phyloP scores from a whole-genome alignment of 2,113 vertebrate genomes.

The Malurus melanocephalus region DNA sequence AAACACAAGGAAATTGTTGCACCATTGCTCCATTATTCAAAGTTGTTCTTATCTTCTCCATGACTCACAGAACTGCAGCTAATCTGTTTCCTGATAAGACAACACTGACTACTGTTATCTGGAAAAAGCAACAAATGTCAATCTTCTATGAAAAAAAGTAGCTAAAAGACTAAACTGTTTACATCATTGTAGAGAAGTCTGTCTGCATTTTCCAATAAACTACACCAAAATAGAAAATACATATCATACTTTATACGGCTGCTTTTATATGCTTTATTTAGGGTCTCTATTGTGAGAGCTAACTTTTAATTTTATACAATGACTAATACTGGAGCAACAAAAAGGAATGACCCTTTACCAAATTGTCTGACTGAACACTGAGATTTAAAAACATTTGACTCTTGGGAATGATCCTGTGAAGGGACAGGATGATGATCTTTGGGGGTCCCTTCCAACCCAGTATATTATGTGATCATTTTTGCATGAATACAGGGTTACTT shows the following conservation, averaged over 20 bases:
- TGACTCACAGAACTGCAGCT: neutral
- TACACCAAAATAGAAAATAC: neutral
- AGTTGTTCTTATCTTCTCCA: slow-evolving; percentile 6
- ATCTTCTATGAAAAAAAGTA: neutral
- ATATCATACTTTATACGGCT: neutral
- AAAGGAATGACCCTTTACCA: neutral
- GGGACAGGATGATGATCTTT: neutral
- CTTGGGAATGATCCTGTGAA: neutral
- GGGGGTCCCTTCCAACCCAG: neutral
- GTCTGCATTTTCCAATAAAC: neutral
- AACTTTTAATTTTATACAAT: neutral
- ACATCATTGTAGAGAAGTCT: neutral
- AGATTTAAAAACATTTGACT: neutral
- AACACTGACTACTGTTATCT: slow-evolving; percentile 14
- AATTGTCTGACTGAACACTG: slow-evolving; percentile 2
- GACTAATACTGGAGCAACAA: neutral
- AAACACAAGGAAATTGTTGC: neutral
- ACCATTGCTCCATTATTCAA: neutral
- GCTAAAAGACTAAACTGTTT: slow-evolving; percentile 37
- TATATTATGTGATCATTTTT: neutral
- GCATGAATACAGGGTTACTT: neutral
- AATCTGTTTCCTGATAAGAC: neutral
- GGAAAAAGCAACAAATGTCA: slow-evolving; percentile 24
- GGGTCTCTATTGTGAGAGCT: neutral
- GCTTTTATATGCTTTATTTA: neutral